phyloP scores from a whole-genome alignment of 1,140 invertebrate genomes.

The Orius insidiosus region DNA sequence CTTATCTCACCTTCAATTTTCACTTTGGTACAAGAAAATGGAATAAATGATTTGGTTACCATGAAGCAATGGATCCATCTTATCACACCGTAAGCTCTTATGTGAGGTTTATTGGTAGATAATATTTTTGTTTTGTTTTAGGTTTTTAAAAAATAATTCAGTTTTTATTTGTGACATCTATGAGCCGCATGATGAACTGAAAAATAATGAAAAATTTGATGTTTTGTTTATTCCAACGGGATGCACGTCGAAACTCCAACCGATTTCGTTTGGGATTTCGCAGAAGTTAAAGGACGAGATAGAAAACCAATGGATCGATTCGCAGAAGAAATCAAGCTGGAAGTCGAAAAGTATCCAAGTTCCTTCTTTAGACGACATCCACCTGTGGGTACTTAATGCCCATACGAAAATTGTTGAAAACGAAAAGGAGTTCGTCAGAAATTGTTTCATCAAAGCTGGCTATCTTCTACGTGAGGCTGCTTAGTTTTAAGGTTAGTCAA shows the following conservation, averaged over 20 bases:
- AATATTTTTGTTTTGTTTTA: constrained; percentile 1
- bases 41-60: background rate
- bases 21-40: background rate
- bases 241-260: constrained; percentile 8
- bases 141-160: background rate
- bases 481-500: too few species aligned
- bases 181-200: constrained; percentile 5
- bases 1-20: too few species aligned
- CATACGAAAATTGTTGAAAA: background rate
- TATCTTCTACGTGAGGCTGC: too few species aligned
- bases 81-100: background rate
- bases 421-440: too few species aligned
- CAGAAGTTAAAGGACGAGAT: constrained; percentile 12
- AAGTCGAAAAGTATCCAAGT: background rate
- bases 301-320: background rate
- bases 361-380: background rate
- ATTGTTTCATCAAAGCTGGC: too few species aligned
- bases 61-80: background rate
- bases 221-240: constrained; percentile 9
- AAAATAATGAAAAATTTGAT: background rate
- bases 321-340: background rate
- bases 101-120: background rate
- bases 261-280: constrained; percentile 9
- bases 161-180: constrained; percentile 12
- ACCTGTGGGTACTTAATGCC: constrained; percentile 4